Conservation (phyloP, 2,888 invertebrate genomes). For the Leptinotarsa tumamoca region DNA sequence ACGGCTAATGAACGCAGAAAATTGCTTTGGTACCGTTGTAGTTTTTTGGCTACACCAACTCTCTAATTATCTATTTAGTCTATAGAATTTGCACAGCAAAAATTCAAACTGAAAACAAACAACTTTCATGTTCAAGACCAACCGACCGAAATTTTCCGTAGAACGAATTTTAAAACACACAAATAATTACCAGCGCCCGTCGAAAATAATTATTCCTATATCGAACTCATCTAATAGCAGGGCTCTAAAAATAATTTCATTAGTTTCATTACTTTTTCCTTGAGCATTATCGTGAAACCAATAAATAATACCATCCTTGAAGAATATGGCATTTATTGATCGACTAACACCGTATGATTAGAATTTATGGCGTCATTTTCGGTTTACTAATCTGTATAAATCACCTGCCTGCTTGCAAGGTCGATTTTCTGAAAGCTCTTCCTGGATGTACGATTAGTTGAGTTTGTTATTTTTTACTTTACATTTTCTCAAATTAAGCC, state of each 20-base stretch:
- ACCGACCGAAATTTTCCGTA: too few species aligned
- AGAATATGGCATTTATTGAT: slow-evolving; percentile 15
- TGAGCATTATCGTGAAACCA: slow-evolving; percentile 19
- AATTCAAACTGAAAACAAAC: too few species aligned
- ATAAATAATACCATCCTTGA: slow-evolving; percentile 20
- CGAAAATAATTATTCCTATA: not conserved
- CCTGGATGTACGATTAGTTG: not conserved
- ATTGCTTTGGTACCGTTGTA: too few species aligned
- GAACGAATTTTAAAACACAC: not conserved
- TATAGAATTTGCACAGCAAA: too few species aligned
- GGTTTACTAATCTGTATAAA: slow-evolving; percentile 29
- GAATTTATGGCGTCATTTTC: slow-evolving; percentile 24
- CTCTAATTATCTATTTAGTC: too few species aligned
- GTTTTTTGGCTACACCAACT: too few species aligned
- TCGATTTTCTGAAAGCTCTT: not conserved
- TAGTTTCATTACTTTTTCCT: slow-evolving; percentile 20
- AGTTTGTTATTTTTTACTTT: too few species aligned
- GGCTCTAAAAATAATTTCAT: slow-evolving; percentile 6
- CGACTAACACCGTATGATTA: slow-evolving; percentile 24
- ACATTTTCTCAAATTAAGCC: not conserved
- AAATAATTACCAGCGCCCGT: not conserved
- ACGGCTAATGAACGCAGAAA: too few species aligned
- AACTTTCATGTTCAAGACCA: too few species aligned
- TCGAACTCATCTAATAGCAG: slow-evolving; percentile 7
- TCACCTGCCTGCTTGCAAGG: slow-evolving; percentile 12